Base-by-base conservation (phyloP, 2,113 vertebrate genomes). In the Cebidichthys violaceus region DNA sequence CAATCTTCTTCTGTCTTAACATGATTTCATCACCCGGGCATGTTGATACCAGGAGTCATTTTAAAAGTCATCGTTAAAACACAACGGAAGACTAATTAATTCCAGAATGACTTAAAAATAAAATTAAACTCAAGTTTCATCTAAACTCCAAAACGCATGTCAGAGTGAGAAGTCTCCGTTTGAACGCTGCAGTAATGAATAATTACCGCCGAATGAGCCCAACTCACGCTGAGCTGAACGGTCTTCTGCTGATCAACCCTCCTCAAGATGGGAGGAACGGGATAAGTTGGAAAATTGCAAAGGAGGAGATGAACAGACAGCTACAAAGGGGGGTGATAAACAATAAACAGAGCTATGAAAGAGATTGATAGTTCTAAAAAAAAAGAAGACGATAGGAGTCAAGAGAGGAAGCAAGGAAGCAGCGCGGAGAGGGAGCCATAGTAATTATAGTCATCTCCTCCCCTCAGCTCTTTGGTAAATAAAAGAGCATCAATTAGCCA, bases 401-500 rank as follows among this genome's bases (percentile, higher is more conserved):
- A 9, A 74, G 50, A 79, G 77, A 39, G 50, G 35, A 57, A 35
- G 66, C 69, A 10, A 70, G 55, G 59, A 78, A 59, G 27, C 27
- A 59, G 52, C 35, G 62, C 75, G 47, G 76, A 73, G 33, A 80
- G 9, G 47, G 68, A 84, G 75, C 65, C 31, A 1, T 45, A 47
- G 81, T 86, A 82, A 90, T 91, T 88, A 84, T 47, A 64, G 39
- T 70, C 77, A 67, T 79, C 74, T 77, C 82, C 81, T 89, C 80
- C 76, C 54, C 79, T 88, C 78, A 65, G 67, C 74, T 88, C 54
- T 81, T 81, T 85, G 77, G 71, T 84, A 88, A 87, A 89, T 89
- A 86, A 92, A 88, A 0, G 33, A 86, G 80, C 76, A 77, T 81
- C 87, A 88, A 87, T 88, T 90, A 91, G 75, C 67, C 71, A 77